A percentile compares a stretch with the other conserved stretches of the same genome.
These are phyloP conservation scores for Marronus borbonicus DNA, from an alignment of 2,888 invertebrate species.

Conservation along the genomic window DNA sequence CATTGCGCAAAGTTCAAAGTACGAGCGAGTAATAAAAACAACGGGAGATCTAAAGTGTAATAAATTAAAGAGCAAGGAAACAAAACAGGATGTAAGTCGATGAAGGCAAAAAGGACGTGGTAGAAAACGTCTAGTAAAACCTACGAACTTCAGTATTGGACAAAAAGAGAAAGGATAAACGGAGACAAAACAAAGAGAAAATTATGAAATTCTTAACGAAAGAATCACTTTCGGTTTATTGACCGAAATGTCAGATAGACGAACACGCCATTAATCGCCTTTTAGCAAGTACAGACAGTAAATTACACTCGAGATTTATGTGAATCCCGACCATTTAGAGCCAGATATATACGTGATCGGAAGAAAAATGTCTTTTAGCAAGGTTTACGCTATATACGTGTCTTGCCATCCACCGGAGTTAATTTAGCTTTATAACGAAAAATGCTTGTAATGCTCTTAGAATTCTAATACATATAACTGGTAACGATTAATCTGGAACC, in stretches of 20 bases:
- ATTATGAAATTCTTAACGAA: constrained; percentile 42
- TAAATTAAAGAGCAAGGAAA: constrained; percentile 10
- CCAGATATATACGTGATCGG: constrained; percentile 51
- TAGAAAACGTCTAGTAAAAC: constrained; percentile 3
- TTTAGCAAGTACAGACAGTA: constrained; percentile 47
- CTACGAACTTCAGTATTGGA: neutral
- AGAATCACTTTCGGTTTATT: constrained; percentile 38
- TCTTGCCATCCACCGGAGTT: constrained; percentile 19
- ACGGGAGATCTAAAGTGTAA: constrained; percentile 11
- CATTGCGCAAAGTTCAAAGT: neutral
- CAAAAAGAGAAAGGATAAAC: neutral
- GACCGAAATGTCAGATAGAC: constrained; percentile 35
- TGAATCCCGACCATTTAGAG: constrained; percentile 50
- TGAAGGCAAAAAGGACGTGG: neutral
- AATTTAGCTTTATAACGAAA: constrained; percentile 24
- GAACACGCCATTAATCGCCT: constrained; percentile 48
- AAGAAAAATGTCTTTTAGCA: constrained; percentile 49
- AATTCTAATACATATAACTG: constrained; percentile 26
- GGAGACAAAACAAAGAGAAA: constrained; percentile 1
- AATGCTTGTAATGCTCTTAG: constrained; percentile 19
- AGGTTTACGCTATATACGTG: constrained; percentile 43
- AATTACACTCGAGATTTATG: constrained; percentile 50
- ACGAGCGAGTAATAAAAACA: neutral
- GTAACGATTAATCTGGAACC: constrained; percentile 22
- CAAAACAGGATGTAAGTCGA: constrained; percentile 19